Evolutionary conservation across 2,113 vertebrate genomes (phyloP).

Genomic region (Stigmatopora nigra): DNA sequence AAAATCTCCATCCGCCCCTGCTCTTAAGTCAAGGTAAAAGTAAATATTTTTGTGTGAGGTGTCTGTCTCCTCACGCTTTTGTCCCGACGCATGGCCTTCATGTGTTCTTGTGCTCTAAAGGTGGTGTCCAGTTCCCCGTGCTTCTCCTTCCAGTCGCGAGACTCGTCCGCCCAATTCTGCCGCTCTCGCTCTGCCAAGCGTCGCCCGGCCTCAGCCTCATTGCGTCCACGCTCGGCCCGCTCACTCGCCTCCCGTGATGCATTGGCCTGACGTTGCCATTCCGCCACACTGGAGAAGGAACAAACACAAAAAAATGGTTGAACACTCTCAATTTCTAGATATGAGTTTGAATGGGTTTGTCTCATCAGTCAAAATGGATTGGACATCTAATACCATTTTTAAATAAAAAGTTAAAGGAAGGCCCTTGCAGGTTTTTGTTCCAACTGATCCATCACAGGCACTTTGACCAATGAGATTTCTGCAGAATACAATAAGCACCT

Average conservation of each 20-base stretch:
- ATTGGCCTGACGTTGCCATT: slow-evolving; percentile 38
- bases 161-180: slow-evolving; percentile 57
- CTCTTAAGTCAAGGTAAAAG: too few relatives aligned
- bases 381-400: too few relatives aligned
- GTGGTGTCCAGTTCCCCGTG: slow-evolving; percentile 43
- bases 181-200: slow-evolving; percentile 47
- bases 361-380: too few relatives aligned
- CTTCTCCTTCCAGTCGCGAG: slow-evolving; percentile 62
- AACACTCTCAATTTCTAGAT: too few relatives aligned
- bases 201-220: slow-evolving; percentile 56
- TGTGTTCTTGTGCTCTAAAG: slow-evolving; percentile 57
- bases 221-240: slow-evolving; percentile 38
- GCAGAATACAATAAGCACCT: too few relatives aligned
- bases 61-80: slow-evolving; percentile 58
- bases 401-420: too few relatives aligned
- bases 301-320: background rate
- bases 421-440: too few relatives aligned
- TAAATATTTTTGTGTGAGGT: background rate
- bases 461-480: too few relatives aligned
- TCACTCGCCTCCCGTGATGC: slow-evolving; percentile 55
- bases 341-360: too few relatives aligned
- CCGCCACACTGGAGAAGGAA: slow-evolving; percentile 46
- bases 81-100: slow-evolving; percentile 62
- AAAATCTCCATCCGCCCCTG: too few relatives aligned
- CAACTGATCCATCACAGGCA: too few relatives aligned